Evolutionary conservation across 2,888 invertebrate genomes (phyloP).

Genomic region (Hofmannophila pseudospretella): DNA sequence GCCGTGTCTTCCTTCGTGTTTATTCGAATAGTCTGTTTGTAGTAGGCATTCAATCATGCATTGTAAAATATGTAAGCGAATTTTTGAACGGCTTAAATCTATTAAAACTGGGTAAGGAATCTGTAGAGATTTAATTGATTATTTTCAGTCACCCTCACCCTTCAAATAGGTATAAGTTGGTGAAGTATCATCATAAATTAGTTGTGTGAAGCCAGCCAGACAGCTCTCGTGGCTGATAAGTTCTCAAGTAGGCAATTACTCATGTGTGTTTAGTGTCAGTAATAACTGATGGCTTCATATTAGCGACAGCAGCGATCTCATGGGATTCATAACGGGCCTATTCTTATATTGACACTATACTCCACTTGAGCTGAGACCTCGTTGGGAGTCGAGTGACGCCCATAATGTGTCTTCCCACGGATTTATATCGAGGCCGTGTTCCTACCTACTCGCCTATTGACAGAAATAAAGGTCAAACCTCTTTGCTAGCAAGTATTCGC

Average conservation of each 20-base stretch:
- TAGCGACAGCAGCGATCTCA: constrained; percentile 2
- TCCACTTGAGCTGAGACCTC: constrained; percentile 1
- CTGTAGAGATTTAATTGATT: too few relatives aligned
- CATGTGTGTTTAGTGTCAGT: background rate
- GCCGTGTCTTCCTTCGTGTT: too few relatives aligned
- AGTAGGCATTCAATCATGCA: background rate
- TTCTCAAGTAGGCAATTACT: constrained; percentile 2
- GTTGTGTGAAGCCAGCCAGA: too few relatives aligned
- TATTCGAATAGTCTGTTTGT: background rate
- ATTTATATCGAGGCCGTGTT: constrained; percentile 46
- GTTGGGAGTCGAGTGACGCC: constrained; percentile 13
- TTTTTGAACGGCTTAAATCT: too few relatives aligned
- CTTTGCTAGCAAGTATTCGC: background rate
- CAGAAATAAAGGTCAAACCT: constrained; percentile 19
- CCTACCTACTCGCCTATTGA: constrained; percentile 24
- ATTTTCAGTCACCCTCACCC: too few relatives aligned
- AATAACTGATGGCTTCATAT: background rate
- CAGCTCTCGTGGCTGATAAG: too few relatives aligned
- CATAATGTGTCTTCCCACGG: constrained; percentile 51
- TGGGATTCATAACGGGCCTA: constrained; percentile 16
- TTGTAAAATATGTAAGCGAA: too few relatives aligned
- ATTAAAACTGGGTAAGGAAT: too few relatives aligned
- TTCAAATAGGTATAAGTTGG: too few relatives aligned
- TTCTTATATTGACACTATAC: background rate
- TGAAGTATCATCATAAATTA: background rate